Conservation (phyloP, 2,797 vertebrate species). For the Semotilus atromaculatus region DNA sequence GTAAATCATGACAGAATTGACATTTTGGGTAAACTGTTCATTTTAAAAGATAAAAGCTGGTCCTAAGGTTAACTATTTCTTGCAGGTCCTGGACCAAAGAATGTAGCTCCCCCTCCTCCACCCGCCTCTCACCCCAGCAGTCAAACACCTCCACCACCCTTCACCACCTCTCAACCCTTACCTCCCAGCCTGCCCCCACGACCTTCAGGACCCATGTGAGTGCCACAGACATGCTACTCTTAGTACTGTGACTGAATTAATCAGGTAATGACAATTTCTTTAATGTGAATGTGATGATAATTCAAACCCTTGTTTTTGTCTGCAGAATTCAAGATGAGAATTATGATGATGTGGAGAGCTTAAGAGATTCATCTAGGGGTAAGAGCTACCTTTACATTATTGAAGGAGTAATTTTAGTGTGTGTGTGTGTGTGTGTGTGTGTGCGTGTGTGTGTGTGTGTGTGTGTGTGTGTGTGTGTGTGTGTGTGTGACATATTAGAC, state of each 20-base stretch:
- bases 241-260: background rate
- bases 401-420: background rate
- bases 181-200: constrained; percentile 75
- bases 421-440: background rate
- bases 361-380: constrained; percentile 18
- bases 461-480: background rate
- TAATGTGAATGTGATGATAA: background rate
- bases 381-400: background rate
- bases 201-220: constrained; percentile 71
- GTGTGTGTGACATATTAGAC: no score
- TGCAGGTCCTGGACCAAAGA: constrained; percentile 69
- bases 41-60: background rate
- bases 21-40: background rate
- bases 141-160: constrained; percentile 51
- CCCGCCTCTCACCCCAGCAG: constrained; percentile 64
- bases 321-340: constrained; percentile 70
- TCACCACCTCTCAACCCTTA: constrained; percentile 32
- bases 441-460: background rate
- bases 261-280: background rate
- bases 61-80: constrained; percentile 1
- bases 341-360: constrained; percentile 75
- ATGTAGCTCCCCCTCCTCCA: constrained; percentile 55
- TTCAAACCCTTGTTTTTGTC: constrained; percentile 40
- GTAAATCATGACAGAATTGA: background rate
- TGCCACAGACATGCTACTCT: background rate